Evolutionary conservation across 2,888 invertebrate species (phyloP).

Genomic region (Ethmia dodecea): DNA sequence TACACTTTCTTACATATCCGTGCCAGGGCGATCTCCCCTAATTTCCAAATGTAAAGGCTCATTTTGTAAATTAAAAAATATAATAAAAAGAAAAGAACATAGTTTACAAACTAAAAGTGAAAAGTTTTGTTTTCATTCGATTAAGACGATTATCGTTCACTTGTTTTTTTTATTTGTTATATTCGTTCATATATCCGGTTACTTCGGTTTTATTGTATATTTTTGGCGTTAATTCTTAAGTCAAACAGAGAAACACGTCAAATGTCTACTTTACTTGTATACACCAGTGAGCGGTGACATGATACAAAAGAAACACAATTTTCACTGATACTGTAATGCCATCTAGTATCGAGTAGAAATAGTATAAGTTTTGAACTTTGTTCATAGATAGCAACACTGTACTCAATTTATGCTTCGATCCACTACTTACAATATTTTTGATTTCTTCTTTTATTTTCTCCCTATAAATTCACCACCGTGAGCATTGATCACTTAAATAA

Average conservation of each 20-base stretch:
- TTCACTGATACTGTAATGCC: slow-evolving; percentile 11
- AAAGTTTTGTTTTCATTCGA: slow-evolving; percentile 4
- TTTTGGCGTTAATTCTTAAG: too few relatives aligned
- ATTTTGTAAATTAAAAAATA: slow-evolving; percentile 15
- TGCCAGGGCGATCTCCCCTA: slow-evolving; percentile 61
- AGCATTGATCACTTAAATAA: too few relatives aligned
- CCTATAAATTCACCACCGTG: too few relatives aligned
- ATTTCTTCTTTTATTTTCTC: too few relatives aligned
- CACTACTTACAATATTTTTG: too few relatives aligned
- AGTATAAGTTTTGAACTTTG: too few relatives aligned
- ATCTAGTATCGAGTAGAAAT: slow-evolving; percentile 32
- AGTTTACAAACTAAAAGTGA: too few relatives aligned
- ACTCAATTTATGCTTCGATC: too few relatives aligned
- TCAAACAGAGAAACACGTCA: too few relatives aligned
- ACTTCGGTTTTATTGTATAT: too few relatives aligned
- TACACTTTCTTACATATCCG: slow-evolving; percentile 57
- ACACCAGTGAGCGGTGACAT: not conserved
- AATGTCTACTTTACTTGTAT: too few relatives aligned
- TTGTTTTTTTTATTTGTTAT: slow-evolving; percentile 1
- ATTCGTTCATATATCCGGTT: slow-evolving; percentile 4
- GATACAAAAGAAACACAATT: not conserved
- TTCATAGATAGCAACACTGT: too few relatives aligned
- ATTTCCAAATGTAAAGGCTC: slow-evolving; percentile 60
- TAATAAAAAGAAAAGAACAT: not conserved
- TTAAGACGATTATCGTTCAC: slow-evolving; percentile 11